Conservation (phyloP, 92 coral and sea anemone genomes). For the Metridium senile region DNA sequence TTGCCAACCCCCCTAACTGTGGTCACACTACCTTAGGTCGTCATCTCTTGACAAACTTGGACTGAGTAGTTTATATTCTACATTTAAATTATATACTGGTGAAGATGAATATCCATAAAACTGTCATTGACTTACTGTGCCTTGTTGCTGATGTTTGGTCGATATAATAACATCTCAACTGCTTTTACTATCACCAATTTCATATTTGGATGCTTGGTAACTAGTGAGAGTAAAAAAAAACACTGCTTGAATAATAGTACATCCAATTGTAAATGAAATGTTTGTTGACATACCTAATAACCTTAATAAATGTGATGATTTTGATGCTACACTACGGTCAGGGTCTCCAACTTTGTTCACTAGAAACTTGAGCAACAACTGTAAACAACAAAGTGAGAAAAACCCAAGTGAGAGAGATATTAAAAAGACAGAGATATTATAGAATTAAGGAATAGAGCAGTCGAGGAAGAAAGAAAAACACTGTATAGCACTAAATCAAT, state of each 20-base stretch:
- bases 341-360: constrained; percentile 99
- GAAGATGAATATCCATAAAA: too few species aligned
- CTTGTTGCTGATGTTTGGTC: constrained; percentile 88
- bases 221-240: constrained; percentile 28
- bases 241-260: background rate
- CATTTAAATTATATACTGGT: too few species aligned
- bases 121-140: constrained; percentile 92
- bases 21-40: too few species aligned
- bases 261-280: background rate
- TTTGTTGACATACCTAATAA: constrained; percentile 64
- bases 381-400: background rate
- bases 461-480: too few species aligned
- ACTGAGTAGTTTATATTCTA: too few species aligned
- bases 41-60: too few species aligned
- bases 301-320: constrained; percentile 79
- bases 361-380: constrained; percentile 80
- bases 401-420: background rate
- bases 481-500: too few species aligned
- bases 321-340: constrained; percentile 85
- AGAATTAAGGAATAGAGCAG: too few species aligned
- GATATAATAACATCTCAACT: constrained; percentile 84
- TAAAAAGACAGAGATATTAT: too few species aligned
- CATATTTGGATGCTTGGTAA: constrained; percentile 96
- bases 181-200: constrained; percentile 83
- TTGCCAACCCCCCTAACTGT: too few species aligned